Evolutionary conservation across 1,140 invertebrate genomes (phyloP).

Genomic region (Panagrolaimus sp.): DNA sequence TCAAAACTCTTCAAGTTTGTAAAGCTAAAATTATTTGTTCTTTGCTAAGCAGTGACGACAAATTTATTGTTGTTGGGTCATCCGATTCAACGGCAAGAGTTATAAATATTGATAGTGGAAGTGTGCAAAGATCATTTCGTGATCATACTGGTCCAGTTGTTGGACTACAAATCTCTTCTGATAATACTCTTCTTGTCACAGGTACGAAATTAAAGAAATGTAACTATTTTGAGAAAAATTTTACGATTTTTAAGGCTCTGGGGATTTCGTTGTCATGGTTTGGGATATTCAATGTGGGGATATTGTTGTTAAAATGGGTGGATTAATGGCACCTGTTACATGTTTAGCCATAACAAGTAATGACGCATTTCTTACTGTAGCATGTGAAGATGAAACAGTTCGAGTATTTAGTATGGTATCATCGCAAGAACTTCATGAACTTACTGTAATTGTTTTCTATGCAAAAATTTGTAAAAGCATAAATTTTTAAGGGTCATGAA

Average conservation of each 20-base stretch:
- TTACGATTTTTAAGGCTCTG: conserved; percentile 45
- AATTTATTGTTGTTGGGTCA: conserved; percentile 47
- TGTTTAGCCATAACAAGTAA: conserved; percentile 56
- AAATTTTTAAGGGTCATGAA: conserved; percentile 37
- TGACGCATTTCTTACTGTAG: conserved; percentile 57
- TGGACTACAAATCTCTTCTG: conserved; percentile 51
- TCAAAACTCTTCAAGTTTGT: conserved; percentile 20
- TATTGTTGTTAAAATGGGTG: conserved; percentile 45
- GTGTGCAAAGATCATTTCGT: conserved; percentile 45
- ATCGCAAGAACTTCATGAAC: conserved; percentile 55
- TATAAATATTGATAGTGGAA: conserved; percentile 50
- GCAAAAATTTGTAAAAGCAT: background rate
- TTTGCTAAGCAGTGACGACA: conserved; percentile 48
- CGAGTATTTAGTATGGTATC: conserved; percentile 55
- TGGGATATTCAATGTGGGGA: conserved; percentile 49
- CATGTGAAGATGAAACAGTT: conserved; percentile 59
- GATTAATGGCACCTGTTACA: conserved; percentile 58
- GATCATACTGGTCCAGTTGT: conserved; percentile 57
- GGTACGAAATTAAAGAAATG: conserved; percentile 33
- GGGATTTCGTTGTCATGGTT: conserved; percentile 59
- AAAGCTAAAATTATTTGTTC: conserved; percentile 49
- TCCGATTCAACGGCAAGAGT: conserved; percentile 56
- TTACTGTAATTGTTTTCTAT: conserved; percentile 31
- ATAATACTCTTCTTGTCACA: conserved; percentile 56
- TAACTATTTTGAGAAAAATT: background rate